Percentiles rank a stretch among this genome's conserved stretches.
Conservation (phyloP, 64 coral and sea anemone species). For the Montipora foliosa region DNA sequence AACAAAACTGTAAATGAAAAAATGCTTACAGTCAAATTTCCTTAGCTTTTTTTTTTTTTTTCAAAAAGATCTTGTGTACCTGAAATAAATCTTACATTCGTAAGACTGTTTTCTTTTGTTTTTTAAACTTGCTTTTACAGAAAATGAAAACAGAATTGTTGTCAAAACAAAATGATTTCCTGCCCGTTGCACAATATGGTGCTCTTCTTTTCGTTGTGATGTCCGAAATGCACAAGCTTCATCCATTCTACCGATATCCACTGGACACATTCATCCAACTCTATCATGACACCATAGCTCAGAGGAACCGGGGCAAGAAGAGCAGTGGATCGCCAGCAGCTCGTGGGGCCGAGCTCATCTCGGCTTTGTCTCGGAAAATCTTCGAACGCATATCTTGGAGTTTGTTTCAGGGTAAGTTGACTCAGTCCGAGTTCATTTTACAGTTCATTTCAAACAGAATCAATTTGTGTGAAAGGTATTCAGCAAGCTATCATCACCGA, state of each 20-base stretch:
- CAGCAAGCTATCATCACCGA: too few relatives aligned
- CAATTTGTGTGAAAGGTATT: too few relatives aligned
- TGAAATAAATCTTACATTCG: too few relatives aligned
- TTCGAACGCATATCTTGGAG: conserved; percentile 81
- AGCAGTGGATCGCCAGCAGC: conserved; percentile 80
- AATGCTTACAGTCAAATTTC: too few relatives aligned
- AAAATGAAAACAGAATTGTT: conserved; percentile 72
- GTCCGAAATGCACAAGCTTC: conserved; percentile 57
- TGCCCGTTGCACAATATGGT: conserved; percentile 85
- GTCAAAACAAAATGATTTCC: conserved; percentile 66
- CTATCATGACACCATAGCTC: conserved; percentile 67
- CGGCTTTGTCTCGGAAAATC: conserved; percentile 71
- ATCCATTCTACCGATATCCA: conserved; percentile 75
- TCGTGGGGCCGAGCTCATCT: conserved; percentile 80
- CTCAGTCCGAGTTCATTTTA: too few relatives aligned
- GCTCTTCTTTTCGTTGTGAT: conserved; percentile 81
- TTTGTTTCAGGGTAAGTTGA: conserved; percentile 52
- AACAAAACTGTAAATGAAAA: too few relatives aligned
- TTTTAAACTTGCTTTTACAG: background rate
- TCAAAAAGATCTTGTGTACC: too few relatives aligned
- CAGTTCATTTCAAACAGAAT: too few relatives aligned
- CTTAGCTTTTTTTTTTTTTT: too few relatives aligned
- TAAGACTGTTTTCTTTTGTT: too few relatives aligned
- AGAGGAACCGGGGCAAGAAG: conserved; percentile 79
- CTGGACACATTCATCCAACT: conserved; percentile 71